Evolutionary conservation across 2,113 vertebrate species (phyloP).

Genomic region (Gambusia affinis): DNA sequence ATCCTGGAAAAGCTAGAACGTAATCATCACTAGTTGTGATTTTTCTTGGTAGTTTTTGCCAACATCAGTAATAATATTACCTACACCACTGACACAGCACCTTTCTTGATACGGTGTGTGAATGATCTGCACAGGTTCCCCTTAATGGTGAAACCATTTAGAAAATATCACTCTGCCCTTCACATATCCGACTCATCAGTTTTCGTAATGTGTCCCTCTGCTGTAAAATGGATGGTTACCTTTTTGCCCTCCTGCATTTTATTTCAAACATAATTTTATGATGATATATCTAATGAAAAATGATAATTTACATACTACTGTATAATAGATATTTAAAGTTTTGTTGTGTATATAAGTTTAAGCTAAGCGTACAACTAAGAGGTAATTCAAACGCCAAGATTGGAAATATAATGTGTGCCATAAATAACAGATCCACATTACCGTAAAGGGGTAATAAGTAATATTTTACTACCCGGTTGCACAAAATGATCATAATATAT

Average conservation of each 20-base stretch:
- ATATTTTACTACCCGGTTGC: constrained; percentile 57
- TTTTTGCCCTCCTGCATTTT: background rate
- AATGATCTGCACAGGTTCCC: too few species aligned
- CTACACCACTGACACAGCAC: too few species aligned
- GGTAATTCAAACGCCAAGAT: constrained; percentile 48
- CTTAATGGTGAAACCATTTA: background rate
- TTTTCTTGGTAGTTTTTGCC: too few species aligned
- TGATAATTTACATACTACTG: background rate
- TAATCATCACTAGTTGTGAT: too few species aligned
- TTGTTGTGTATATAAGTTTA: constrained; percentile 6
- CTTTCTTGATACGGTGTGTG: too few species aligned
- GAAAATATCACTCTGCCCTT: background rate
- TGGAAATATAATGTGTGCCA: constrained; percentile 48
- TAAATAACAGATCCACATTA: constrained; percentile 63
- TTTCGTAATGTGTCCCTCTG: background rate
- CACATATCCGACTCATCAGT: background rate
- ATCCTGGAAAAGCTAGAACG: too few species aligned
- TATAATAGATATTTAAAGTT: background rate
- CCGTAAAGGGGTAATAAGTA: constrained; percentile 58
- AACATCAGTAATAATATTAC: too few species aligned
- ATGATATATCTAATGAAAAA: background rate
- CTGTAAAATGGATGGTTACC: background rate
- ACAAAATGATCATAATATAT: constrained; percentile 66
- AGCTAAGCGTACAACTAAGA: constrained; percentile 17
- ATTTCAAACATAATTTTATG: background rate